Evolutionary conservation across 1,140 invertebrate species (phyloP).

Genomic region (Berghia stephanieae): DNA sequence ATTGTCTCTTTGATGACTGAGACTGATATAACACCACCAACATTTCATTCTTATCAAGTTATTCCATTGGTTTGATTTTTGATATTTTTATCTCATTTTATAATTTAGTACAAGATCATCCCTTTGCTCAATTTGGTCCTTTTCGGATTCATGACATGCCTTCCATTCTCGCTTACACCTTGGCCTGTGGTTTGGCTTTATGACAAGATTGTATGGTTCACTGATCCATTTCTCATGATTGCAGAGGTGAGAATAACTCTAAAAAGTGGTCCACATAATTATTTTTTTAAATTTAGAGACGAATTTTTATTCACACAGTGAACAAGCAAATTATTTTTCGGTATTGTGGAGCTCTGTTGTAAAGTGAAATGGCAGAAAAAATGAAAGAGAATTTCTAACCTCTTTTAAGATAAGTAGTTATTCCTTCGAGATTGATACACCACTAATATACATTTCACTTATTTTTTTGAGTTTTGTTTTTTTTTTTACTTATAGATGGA

Average conservation of each 20-base stretch:
- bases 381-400: too few relatives aligned
- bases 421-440: too few relatives aligned
- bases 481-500: too few relatives aligned
- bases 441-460: too few relatives aligned
- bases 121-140: slow-evolving; percentile 11
- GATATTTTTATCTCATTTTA: background rate
- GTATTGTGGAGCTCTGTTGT: background rate
- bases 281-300: background rate
- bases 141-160: background rate
- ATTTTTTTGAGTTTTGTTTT: too few relatives aligned
- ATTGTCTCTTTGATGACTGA: too few relatives aligned
- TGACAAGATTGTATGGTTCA: background rate
- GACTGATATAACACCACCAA: background rate
- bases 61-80: background rate
- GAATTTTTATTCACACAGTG: background rate
- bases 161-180: slow-evolving; percentile 15
- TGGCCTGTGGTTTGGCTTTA: slow-evolving; percentile 21
- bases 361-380: background rate
- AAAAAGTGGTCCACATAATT: background rate
- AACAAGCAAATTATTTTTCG: background rate
- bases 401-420: too few relatives aligned
- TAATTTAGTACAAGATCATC: background rate
- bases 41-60: background rate
- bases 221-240: slow-evolving; percentile 19
- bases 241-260: slow-evolving; percentile 9